Evolutionary conservation across 2,113 vertebrate species (phyloP), one percentile per base, ranked within the genome.

Genomic region (Bujurquina vittata): DNA sequence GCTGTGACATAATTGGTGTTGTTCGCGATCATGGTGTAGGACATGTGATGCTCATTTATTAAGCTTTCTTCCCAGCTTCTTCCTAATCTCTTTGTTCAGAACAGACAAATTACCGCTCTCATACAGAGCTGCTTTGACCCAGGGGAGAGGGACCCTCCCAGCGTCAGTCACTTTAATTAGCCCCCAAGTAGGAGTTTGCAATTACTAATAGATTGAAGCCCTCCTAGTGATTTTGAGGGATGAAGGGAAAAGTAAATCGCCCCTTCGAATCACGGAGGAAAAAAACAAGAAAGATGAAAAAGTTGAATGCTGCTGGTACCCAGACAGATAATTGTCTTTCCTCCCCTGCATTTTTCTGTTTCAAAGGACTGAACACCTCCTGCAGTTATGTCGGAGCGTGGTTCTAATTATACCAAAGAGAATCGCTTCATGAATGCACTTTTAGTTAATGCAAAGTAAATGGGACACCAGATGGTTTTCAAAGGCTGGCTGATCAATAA

Each of bases 91-190:
- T 98, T 99, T 97, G 97, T 98, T 98, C 97, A 97, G 97, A 97
- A 97, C 97, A 97, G 97, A 98, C 98, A 99, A 99, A 99, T 99
- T 98, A 97, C 97, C 96, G 97, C 98, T 96, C 97, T 98, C 97
- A 96, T 96, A 97, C 96, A 92, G 97, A 96, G 97, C 96, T 95
- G 96, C 96, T 96, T 91, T 93, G 93, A 96, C 97, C 97, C 97
- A 95, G 94, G 97, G 97, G 97, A 98, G 96, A 96, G 96, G 96
- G 97, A 97, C 95, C 97, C 93, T 97, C 96, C 95, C 96, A 95
- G 96, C 96, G 95, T 97, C 96, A 94, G 94, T 97, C 96, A 97
- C 96, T 98, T 98, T 99, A 99, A 99, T 99, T 99, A 99, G 97
- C 97, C 97, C 97, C 94, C 96, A 95, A 97, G 96, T 97, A 93